A percentile compares a stretch with the other conserved stretches of the same genome.
phyloP scores from a whole-genome alignment of 2,888 invertebrate species.

The Diploptera punctata region DNA sequence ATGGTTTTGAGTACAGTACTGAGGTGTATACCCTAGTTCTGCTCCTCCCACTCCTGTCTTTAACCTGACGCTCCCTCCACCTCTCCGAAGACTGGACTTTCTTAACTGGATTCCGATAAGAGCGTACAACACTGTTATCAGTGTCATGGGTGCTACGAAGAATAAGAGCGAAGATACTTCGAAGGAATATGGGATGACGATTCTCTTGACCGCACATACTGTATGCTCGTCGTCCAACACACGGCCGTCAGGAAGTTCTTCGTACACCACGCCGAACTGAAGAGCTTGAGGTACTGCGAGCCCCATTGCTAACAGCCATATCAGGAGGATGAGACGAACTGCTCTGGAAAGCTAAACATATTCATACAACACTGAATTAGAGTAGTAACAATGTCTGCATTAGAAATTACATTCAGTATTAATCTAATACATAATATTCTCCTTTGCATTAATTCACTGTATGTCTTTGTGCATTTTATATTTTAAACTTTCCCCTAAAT shows the following conservation, averaged over 20 bases:
- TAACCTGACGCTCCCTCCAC: conserved; percentile 58
- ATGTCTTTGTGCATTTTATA: too few relatives aligned
- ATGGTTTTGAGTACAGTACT: conserved; percentile 20
- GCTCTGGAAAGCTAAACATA: conserved; percentile 45
- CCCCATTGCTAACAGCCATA: conserved; percentile 81
- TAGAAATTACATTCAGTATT: too few relatives aligned
- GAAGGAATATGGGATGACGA: conserved; percentile 59
- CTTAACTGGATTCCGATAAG: conserved; percentile 59
- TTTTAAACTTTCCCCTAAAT: too few relatives aligned
- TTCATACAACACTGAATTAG: too few relatives aligned
- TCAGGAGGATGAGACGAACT: conserved; percentile 77
- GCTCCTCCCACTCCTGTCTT: neutral
- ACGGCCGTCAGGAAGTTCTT: conserved; percentile 11
- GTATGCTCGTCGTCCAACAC: conserved; percentile 36
- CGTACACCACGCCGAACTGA: conserved; percentile 73
- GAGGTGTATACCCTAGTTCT: neutral
- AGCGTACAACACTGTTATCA: conserved; percentile 65
- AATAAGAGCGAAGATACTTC: conserved; percentile 66
- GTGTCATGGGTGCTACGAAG: conserved; percentile 66
- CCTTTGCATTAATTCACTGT: too few relatives aligned
- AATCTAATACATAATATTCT: too few relatives aligned
- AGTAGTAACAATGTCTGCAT: too few relatives aligned
- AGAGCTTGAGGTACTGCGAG: conserved; percentile 80
- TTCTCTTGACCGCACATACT: conserved; percentile 60
- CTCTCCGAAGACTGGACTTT: conserved; percentile 55